Conservation (phyloP, 2,888 invertebrate genomes). For the Drosophila longiperda region DNA sequence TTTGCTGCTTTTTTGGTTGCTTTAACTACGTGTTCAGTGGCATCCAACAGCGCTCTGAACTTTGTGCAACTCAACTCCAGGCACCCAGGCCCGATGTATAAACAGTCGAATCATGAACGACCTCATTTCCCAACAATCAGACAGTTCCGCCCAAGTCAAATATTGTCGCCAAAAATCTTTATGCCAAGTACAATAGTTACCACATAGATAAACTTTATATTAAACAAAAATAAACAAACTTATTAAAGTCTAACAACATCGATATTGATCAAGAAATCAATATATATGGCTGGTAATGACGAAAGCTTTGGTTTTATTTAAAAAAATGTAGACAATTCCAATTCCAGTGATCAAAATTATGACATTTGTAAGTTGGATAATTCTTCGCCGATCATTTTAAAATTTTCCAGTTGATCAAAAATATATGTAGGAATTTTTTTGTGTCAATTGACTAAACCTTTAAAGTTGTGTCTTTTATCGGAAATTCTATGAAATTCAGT, state of each 20-base stretch:
- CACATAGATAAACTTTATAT: background rate
- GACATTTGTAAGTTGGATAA: background rate
- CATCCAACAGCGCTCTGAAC: constrained; percentile 64
- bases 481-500: background rate
- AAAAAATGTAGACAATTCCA: background rate
- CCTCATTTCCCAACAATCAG: constrained; percentile 34
- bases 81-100: constrained; percentile 11
- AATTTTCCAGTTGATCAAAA: background rate
- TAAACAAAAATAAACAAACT: background rate
- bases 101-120: constrained; percentile 11
- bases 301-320: background rate
- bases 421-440: background rate
- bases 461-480: background rate
- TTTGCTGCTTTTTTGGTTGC: background rate
- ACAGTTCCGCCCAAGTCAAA: constrained; percentile 15
- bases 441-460: background rate
- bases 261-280: background rate
- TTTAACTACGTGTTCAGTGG: constrained; percentile 7
- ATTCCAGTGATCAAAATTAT: no score
- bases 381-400: background rate
- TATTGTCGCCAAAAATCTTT: background rate
- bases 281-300: background rate
- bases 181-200: background rate
- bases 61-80: constrained; percentile 31
- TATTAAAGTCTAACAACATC: background rate